phyloP scores from a whole-genome alignment of 1,140 invertebrate genomes.

The Orchesella cincta region DNA sequence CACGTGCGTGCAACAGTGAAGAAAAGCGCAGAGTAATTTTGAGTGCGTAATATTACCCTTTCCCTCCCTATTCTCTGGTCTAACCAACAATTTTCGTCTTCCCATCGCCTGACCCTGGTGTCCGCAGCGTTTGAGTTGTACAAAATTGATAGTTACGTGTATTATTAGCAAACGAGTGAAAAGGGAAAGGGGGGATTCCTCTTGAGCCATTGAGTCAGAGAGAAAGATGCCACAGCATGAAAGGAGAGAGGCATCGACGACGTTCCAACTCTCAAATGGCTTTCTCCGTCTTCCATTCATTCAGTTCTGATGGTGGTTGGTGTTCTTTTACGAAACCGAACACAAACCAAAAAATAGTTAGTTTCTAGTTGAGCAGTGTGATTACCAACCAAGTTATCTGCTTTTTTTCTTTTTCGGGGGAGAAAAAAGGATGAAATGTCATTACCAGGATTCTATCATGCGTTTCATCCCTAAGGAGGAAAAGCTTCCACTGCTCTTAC shows the following conservation, averaged over 20 bases:
- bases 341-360: constrained; percentile 17
- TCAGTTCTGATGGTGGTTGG: neutral
- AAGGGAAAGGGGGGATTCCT: constrained; percentile 15
- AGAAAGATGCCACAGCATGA: neutral
- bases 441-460: constrained; percentile 48
- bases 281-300: neutral
- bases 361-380: constrained; percentile 35
- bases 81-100: neutral
- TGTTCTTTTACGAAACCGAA: neutral
- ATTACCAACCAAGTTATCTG: constrained; percentile 36
- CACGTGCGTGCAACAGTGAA: no score
- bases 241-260: neutral
- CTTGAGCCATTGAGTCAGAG: constrained; percentile 1
- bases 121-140: neutral
- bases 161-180: constrained; percentile 22
- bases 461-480: constrained; percentile 45
- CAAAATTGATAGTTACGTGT: constrained; percentile 18
- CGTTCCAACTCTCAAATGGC: neutral
- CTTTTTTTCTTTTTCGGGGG: constrained; percentile 33
- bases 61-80: neutral
- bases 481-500: neutral
- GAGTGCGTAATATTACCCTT: no score
- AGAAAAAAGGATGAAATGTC: constrained; percentile 44
- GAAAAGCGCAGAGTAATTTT: no score
- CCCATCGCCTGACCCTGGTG: no score